Conservation (phyloP, 2,113 vertebrate species). For the Craseonycteris thonglongyai region DNA sequence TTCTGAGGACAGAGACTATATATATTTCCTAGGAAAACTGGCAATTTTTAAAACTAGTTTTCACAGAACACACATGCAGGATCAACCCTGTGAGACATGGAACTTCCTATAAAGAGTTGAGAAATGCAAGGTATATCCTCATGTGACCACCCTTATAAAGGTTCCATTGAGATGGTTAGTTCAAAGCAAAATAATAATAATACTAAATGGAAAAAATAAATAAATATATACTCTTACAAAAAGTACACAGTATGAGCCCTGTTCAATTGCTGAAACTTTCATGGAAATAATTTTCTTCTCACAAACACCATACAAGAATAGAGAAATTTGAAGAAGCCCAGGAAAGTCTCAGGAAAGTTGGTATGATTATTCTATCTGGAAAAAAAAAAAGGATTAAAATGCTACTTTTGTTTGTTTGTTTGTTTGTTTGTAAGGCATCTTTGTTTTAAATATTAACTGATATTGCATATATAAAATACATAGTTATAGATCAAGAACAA, state of each 20-base stretch:
- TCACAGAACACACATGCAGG: background rate
- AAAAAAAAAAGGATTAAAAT: background rate
- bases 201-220: background rate
- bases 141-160: background rate
- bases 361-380: background rate
- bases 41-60: background rate
- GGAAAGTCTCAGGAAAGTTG: background rate
- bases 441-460: background rate
- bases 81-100: accelerated
- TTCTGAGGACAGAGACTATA: background rate
- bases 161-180: background rate
- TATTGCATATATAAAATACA: background rate
- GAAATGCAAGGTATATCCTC: background rate
- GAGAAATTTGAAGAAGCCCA: background rate
- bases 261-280: background rate
- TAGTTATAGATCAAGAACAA: background rate
- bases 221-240: background rate
- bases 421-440: background rate
- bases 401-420: background rate
- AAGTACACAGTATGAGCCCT: background rate
- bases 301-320: background rate
- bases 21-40: background rate
- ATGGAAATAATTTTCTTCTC: background rate
- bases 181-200: background rate
- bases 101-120: accelerated